These are phyloP conservation scores for Orchestia grillus DNA, from an alignment of 1,140 invertebrate genomes.

Conservation along the genomic window DNA sequence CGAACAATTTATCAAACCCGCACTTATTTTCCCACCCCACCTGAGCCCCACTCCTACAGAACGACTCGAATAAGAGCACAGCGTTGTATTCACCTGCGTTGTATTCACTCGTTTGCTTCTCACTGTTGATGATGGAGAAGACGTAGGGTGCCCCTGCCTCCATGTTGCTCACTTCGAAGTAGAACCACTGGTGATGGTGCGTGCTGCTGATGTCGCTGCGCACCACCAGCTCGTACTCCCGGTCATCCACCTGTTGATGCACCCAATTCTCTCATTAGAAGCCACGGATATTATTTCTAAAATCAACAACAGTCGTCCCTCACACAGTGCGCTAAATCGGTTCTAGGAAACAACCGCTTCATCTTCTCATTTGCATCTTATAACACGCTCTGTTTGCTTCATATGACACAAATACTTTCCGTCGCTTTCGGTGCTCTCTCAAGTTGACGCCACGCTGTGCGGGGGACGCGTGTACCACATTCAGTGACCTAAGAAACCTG, in stretches of 20 bases:
- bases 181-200: constrained; percentile 92
- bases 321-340: too few relatives aligned
- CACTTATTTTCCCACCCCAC: too few relatives aligned
- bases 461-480: too few relatives aligned
- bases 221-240: constrained; percentile 89
- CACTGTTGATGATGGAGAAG: constrained; percentile 93
- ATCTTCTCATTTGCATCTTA: too few relatives aligned
- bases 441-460: too few relatives aligned
- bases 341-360: too few relatives aligned
- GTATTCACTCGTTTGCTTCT: constrained; percentile 90
- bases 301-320: not conserved
- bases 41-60: too few relatives aligned
- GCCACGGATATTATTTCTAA: not conserved
- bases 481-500: too few relatives aligned
- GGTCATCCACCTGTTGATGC: constrained; percentile 76
- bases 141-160: constrained; percentile 79
- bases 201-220: constrained; percentile 88
- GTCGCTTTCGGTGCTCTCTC: too few relatives aligned
- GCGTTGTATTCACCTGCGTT: constrained; percentile 78
- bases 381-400: too few relatives aligned
- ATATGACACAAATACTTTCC: too few relatives aligned
- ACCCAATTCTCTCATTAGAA: not conserved
- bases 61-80: not conserved
- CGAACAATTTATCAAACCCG: too few relatives aligned
- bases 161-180: constrained; percentile 91